Percentiles rank a stretch among this genome's conserved stretches.
Conservation (phyloP, 2,797 vertebrate species). For the Sarcophilus harrisii region DNA sequence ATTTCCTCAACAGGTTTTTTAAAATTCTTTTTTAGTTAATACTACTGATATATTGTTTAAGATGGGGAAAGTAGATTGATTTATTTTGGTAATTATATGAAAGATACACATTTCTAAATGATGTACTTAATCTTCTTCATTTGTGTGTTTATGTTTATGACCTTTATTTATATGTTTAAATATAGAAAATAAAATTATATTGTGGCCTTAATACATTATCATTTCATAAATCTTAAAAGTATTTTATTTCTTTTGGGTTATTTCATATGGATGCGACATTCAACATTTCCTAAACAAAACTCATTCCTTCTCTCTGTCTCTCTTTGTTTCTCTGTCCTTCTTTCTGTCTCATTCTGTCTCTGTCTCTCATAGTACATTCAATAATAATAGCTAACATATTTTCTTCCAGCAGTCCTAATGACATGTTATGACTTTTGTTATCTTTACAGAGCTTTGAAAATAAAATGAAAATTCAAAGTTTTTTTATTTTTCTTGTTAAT, state of each 20-base stretch:
- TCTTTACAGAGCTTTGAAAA: background rate
- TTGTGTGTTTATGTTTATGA: background rate
- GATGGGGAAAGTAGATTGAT: conserved; percentile 11
- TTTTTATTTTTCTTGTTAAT: background rate
- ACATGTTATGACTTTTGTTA: background rate
- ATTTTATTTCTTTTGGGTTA: background rate
- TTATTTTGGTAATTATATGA: conserved; percentile 38
- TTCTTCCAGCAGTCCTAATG: background rate
- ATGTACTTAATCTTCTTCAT: background rate
- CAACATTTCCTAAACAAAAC: background rate
- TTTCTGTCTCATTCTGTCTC: background rate
- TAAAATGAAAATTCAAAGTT: background rate
- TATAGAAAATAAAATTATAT: background rate
- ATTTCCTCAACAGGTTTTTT: background rate
- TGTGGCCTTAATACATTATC: background rate
- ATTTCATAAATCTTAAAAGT: background rate
- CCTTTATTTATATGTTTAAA: background rate
- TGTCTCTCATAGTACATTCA: background rate
- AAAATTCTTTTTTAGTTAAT: background rate
- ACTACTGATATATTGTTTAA: conserved; percentile 37
- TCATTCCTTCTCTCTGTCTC: background rate
- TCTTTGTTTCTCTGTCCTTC: background rate
- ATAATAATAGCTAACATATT: background rate
- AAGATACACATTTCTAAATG: background rate
- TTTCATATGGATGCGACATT: background rate